Evolutionary conservation across 2,113 vertebrate genomes (phyloP), one percentile per base, ranked within the genome.

Genomic region (Xenopus borealis): DNA sequence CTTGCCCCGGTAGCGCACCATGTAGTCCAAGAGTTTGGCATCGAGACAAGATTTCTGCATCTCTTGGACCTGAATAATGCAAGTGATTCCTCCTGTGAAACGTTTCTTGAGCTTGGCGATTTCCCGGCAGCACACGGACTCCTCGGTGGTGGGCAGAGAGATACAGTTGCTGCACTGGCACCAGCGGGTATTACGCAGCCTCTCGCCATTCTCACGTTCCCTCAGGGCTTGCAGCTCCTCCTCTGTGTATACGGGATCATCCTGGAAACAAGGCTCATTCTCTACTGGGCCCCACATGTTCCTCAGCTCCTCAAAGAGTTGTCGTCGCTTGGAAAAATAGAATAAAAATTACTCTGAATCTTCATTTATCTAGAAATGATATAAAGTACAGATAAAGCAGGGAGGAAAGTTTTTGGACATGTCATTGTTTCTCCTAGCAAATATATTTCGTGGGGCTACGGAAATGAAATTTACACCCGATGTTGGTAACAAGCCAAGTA

Each of bases 41-140:
- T 53, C 52, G 12, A 53, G 52, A 17, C 52, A 53, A 6, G 52
- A 16, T 13, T 53, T 53, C 12, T 16, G 52, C 12, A 53, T 53
- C 12, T 53, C 52, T 13, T 53, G 52, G 9, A 16, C 14, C 16
- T 53, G 52, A 16, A 13, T 53, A 13, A 53, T 17, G 52, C 52
- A 53, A 11, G 16, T 53, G 16, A 17, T 53, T 13, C 14, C 12
- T 17, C 52, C 16, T 1, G 12, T 53, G 52, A 53, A 53, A 13
- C 16, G 52, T 53, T 53, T 17, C 16, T 17, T 13, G 12, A 53
- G 52, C 9, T 17, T 53, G 12, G 52, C 12, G 12, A 53, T 53
- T 53, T 53, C 52, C 14, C 52, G 52, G 52, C 52, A 53, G 52
- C 52, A 53, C 52, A 53, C 52, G 52, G 52, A 53, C 52, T 53